A percentile compares a stretch with the other conserved stretches of the same genome.
These are phyloP conservation scores for Rhinophrynus dorsalis DNA, from an alignment of 2,797 vertebrate species.

Conservation along the genomic window DNA sequence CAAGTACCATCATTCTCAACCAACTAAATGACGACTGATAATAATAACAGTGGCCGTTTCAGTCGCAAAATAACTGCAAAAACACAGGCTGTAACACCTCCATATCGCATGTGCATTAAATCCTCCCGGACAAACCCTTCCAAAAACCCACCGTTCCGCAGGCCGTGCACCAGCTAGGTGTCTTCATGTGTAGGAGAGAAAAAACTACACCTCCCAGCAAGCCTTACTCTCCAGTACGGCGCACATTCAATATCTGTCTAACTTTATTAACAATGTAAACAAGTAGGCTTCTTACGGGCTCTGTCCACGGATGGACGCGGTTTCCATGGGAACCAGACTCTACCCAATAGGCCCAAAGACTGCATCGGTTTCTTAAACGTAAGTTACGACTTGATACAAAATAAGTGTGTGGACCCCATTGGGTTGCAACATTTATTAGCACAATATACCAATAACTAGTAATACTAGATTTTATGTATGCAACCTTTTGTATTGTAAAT, in stretches of 20 bases:
- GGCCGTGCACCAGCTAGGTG: background rate
- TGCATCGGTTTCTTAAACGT: background rate
- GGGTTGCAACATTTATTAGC: too few species aligned
- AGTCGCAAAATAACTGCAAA: too few species aligned
- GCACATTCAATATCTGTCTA: background rate
- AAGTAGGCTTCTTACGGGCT: background rate
- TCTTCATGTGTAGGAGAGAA: background rate
- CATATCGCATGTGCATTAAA: too few species aligned
- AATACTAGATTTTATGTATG: too few species aligned
- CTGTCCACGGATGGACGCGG: constrained; percentile 41
- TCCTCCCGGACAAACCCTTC: constrained; percentile 46
- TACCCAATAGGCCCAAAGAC: background rate
- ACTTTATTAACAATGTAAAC: constrained; percentile 41
- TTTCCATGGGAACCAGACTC: constrained; percentile 59
- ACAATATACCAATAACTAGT: too few species aligned
- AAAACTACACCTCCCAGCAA: constrained; percentile 1
- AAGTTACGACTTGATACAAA: too few species aligned
- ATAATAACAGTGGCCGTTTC: too few species aligned
- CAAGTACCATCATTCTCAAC: too few species aligned
- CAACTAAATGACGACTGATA: too few species aligned
- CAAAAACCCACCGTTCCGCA: background rate
- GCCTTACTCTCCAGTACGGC: rapidly evolving
- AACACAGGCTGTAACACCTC: too few species aligned
- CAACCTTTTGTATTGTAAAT: too few species aligned
- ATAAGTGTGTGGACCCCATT: too few species aligned